Base-by-base conservation (phyloP, 1,140 invertebrate species). In the Tribolium madens region DNA sequence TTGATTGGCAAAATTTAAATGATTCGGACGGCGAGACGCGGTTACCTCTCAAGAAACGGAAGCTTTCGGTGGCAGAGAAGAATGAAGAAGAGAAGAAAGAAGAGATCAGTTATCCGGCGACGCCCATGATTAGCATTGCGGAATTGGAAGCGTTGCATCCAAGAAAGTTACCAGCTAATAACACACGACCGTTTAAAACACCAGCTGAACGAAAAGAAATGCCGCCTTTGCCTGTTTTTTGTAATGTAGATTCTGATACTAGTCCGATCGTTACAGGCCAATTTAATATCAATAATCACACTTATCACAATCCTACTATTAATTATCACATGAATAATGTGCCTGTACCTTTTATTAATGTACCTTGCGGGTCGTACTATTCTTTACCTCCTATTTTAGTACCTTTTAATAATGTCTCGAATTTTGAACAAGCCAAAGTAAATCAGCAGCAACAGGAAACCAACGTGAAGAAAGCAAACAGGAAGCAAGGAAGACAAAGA, bases 301-400 rank as follows among this genome's bases (percentile, higher is more conserved):
- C 57, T n/a, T 81, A 81, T 73, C 79, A 82, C 52, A 82, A 81
- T 71, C 79, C 81, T 0, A 82, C 81, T 10, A 82, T 82, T 50
- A 82, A 82, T 73, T 82, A 82, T 76, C 81, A 82, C 72, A 80
- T 82, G 78, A 80, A 57, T 68, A 81, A 82, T 48, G 76, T 80
- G 33, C 57, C 57, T 31, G 57, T 64, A 33, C 71, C 71, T 13
- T 73, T 73, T 53, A 36, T 73, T 36, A 73, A 73, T 17, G 33
- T 73, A 73, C 71, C 71, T 5, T 73, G 71, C 33, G 71, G 71
- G 1, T 73, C 71, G 10, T 73, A 73, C 26, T 73, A 73, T 42
- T 73, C 71, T 36, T 57, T 73, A 73, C 71, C 57, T 33, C 57
- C 71, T n/a, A 52, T 73, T 73, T 33, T 73, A 73, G 47, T 73